These are phyloP conservation scores for Athalia cordata DNA, from an alignment of 2,888 invertebrate genomes.

Conservation along the genomic window DNA sequence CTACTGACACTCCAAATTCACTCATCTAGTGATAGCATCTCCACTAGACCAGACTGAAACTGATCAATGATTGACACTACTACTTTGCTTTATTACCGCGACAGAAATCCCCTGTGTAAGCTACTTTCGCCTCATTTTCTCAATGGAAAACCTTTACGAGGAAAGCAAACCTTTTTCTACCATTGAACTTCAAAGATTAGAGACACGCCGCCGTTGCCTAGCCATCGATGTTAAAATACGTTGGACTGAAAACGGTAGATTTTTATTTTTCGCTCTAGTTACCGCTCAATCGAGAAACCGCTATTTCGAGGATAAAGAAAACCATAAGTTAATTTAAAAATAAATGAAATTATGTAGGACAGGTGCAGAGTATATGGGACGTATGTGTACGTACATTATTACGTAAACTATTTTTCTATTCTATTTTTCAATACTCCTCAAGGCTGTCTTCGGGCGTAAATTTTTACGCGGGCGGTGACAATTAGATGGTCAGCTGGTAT, in stretches of 20 bases:
- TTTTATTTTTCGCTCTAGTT: constrained; percentile 34
- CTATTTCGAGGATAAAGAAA: constrained; percentile 6
- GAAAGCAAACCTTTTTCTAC: too few species aligned
- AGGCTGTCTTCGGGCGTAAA: constrained; percentile 60
- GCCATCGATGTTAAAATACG: constrained; percentile 19
- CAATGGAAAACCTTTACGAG: too few species aligned
- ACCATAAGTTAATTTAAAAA: constrained; percentile 28
- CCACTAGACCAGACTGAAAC: too few species aligned
- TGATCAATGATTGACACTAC: too few species aligned
- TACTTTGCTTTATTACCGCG: too few species aligned
- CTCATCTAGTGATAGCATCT: background rate
- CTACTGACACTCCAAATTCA: constrained; percentile 23
- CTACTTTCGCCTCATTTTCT: too few species aligned
- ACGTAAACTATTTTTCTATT: constrained; percentile 44
- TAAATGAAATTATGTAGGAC: constrained; percentile 25
- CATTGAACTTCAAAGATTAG: too few species aligned
- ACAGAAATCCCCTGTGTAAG: too few species aligned
- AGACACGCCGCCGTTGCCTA: background rate
- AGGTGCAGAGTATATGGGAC: constrained; percentile 20
- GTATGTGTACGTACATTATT: constrained; percentile 7
- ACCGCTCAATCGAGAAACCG: constrained; percentile 30
- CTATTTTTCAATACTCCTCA: constrained; percentile 50
- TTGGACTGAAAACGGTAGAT: background rate
- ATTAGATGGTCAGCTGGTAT: constrained; percentile 57
- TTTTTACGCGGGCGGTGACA: constrained; percentile 60